Conservation (phyloP, 1,140 invertebrate species). For the Dreissena rostriformis region DNA sequence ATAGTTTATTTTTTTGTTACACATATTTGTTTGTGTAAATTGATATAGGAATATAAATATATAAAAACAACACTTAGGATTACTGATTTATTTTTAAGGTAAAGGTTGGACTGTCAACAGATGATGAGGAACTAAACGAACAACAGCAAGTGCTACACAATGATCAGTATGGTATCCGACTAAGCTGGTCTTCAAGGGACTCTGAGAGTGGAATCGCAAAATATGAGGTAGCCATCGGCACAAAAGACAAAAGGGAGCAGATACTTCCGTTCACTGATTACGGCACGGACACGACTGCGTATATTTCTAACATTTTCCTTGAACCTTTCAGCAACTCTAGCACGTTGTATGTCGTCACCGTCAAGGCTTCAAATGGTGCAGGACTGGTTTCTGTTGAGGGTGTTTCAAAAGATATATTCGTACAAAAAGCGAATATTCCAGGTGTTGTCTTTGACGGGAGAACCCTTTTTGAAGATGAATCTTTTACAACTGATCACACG, state of each 20-base stretch:
- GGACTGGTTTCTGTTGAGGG: slow-evolving; percentile 41
- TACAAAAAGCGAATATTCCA: slow-evolving; percentile 58
- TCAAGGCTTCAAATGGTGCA: slow-evolving; percentile 55
- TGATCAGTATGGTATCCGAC: slow-evolving; percentile 51
- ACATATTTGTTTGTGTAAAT: not conserved
- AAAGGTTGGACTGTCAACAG: slow-evolving; percentile 47
- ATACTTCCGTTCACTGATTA: slow-evolving; percentile 12
- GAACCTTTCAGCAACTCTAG: not conserved
- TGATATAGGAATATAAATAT: not conserved
- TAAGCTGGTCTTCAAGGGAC: slow-evolving; percentile 61
- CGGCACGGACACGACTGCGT: slow-evolving; percentile 12
- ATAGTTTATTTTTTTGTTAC: not conserved
- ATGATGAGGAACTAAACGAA: slow-evolving; percentile 64
- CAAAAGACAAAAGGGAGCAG: not conserved
- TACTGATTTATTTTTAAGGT: slow-evolving; percentile 47
- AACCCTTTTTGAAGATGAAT: slow-evolving; percentile 34
- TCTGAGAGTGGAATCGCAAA: slow-evolving; percentile 55
- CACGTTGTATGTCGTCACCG: slow-evolving; percentile 47
- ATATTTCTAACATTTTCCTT: slow-evolving; percentile 24
- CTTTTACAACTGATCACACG: slow-evolving; percentile 43
- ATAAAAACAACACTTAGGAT: too few species aligned
- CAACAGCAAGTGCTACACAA: slow-evolving; percentile 58
- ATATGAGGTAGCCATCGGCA: slow-evolving; percentile 57
- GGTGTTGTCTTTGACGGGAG: slow-evolving; percentile 61
- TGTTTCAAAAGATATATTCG: slow-evolving; percentile 51